Evolutionary conservation across 2,113 vertebrate genomes (phyloP), one percentile per base, ranked within the genome.

Genomic region (Passer montanus): DNA sequence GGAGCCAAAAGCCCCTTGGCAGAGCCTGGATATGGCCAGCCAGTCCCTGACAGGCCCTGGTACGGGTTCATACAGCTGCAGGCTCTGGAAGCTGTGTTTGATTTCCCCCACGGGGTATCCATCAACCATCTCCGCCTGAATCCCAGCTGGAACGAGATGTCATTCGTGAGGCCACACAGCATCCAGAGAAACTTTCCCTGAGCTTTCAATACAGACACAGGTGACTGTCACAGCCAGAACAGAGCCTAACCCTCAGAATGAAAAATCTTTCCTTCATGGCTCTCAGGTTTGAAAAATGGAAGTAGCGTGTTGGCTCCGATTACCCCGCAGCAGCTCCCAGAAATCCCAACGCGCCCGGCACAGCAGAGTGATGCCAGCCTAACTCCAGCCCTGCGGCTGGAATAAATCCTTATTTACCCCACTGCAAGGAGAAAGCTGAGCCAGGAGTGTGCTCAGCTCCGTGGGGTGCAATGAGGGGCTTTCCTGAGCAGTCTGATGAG

Each of bases 311-410:
- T 91, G 91, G 68, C 74, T 96, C 35, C 30, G 31, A 35, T 74
- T 30, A 53, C 50, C 59, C 83, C 0, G 8, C 80, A 33, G 76
- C 84, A 77, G 59, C 79, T 77, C 81, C 55, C 33, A 28, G 91
- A 56, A 78, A 59, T 81, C 63, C 55, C 76, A 28, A 4, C 9
- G 15, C 26, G 13, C 11, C 24, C 0, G 0, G 53, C 64, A 74
- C 60, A 19, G 9, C 49, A 4, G 59, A 7, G 62, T 21, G 52
- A 11, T 56, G 52, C 77, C 14, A 35, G 55, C 73, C 55, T 11
- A 2, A 28, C 46, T 33, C 56, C 0, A 0, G 35, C 0, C 1
- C 66, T 44, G 69, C 6, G 1, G 2, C 3, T 3, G 8, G n/a
- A n/a, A 37, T 21, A 47, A 66, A 52, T 88, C 67, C 31, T 27